Evolutionary conservation across 2,113 vertebrate genomes (phyloP).

Genomic region (Pontoporia blainvillei): DNA sequence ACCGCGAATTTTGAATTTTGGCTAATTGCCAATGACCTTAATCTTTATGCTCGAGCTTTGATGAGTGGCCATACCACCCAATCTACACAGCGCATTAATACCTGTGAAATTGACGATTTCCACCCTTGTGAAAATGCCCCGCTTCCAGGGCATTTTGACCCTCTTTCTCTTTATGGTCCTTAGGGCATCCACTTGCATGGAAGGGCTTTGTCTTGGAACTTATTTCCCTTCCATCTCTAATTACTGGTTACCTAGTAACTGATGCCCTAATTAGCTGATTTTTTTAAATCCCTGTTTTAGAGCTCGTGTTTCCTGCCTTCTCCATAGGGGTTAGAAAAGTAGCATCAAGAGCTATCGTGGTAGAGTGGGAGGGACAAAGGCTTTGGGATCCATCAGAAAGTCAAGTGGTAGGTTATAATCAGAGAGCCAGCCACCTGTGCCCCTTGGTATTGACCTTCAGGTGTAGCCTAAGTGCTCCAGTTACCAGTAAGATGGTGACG

Average conservation of each 20-base stretch:
- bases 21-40: neutral
- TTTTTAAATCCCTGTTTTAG: neutral
- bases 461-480: neutral
- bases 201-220: neutral
- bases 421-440: neutral
- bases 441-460: neutral
- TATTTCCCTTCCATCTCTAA: neutral
- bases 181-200: neutral
- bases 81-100: fast-evolving
- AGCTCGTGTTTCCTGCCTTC: neutral
- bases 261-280: neutral
- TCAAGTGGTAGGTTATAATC: neutral
- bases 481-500: too few relatives aligned
- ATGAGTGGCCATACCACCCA: neutral
- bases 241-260: neutral
- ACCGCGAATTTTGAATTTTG: neutral
- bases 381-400: neutral
- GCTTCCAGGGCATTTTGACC: neutral
- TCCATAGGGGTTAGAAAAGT: neutral
- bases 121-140: neutral
- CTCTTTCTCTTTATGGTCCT: neutral
- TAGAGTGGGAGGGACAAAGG: too few relatives aligned
- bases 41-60: neutral
- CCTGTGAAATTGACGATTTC: neutral
- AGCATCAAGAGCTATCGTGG: too few relatives aligned